phyloP scores from a whole-genome alignment of 2,113 vertebrate species.

The Lutjanus erythropterus region DNA sequence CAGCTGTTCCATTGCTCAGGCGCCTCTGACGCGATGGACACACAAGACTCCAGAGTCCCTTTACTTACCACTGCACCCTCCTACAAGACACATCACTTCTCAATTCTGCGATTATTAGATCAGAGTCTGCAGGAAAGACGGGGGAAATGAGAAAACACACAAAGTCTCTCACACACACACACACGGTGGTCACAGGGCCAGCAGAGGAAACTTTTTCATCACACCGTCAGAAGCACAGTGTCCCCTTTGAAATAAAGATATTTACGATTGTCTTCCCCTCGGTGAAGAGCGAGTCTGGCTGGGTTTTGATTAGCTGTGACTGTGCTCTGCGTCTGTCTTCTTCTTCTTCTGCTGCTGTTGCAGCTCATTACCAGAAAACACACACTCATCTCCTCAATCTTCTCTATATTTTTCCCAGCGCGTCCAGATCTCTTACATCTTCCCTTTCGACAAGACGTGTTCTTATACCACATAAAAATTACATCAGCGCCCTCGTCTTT shows the following conservation, averaged over 20 bases:
- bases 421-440: conserved; percentile 5
- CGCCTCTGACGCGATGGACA: too few relatives aligned
- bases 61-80: neutral
- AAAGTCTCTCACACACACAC: neutral
- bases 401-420: neutral
- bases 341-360: neutral
- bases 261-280: conserved; percentile 22
- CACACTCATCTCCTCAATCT: conserved; percentile 1
- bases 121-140: conserved; percentile 33
- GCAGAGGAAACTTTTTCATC: conserved; percentile 30
- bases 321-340: conserved; percentile 6
- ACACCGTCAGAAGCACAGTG: neutral
- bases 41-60: neutral
- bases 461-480: conserved; percentile 47
- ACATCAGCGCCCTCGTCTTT: conserved; percentile 67
- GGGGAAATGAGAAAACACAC: conserved; percentile 54
- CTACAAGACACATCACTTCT: conserved; percentile 10
- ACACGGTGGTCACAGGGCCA: conserved; percentile 9
- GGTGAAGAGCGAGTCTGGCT: neutral
- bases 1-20: too few relatives aligned
- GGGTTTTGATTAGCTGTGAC: conserved; percentile 34
- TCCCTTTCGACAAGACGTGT: conserved; percentile 23
- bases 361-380: conserved; percentile 52
- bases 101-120: conserved; percentile 38
- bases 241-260: conserved; percentile 39